Conservation (phyloP, 53 echinoderm and acorn worm species). For the Astropecten irregularis region DNA sequence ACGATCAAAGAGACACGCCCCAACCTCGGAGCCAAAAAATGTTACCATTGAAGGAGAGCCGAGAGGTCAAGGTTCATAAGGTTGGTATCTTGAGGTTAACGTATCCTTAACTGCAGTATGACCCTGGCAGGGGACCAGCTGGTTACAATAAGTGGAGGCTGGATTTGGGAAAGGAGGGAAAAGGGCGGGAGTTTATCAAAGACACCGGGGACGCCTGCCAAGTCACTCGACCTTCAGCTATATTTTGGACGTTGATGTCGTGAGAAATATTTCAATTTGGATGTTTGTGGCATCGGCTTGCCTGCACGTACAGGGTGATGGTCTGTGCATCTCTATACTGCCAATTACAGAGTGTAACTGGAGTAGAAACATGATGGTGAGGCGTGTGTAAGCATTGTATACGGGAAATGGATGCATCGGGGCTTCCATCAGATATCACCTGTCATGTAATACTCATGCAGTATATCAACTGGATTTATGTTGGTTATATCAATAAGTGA, state of each 20-base stretch:
- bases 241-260: slow-evolving; percentile 2
- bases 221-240: slow-evolving; percentile 22
- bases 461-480: too few species aligned
- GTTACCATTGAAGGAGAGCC: slow-evolving; percentile 34
- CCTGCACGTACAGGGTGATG: not conserved
- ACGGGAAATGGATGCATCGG: too few species aligned
- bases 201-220: slow-evolving; percentile 22
- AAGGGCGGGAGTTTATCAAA: slow-evolving; percentile 19
- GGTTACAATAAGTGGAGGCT: slow-evolving; percentile 39
- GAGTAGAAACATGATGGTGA: slow-evolving; percentile 38
- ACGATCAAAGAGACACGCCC: not conserved
- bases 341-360: slow-evolving; percentile 33
- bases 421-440: too few species aligned
- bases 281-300: not conserved
- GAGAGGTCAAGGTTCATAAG: slow-evolving; percentile 27
- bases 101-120: slow-evolving; percentile 20
- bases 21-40: not conserved
- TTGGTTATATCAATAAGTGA: too few species aligned
- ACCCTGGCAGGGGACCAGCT: slow-evolving; percentile 53
- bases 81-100: slow-evolving; percentile 45
- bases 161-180: slow-evolving; percentile 13
- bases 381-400: not conserved
- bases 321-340: too few species aligned
- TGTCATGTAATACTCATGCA: too few species aligned
- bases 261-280: slow-evolving; percentile 47